These are phyloP conservation scores for Empidonax alnorum DNA, from an alignment of 2,113 vertebrate species.

Conservation along the genomic window DNA sequence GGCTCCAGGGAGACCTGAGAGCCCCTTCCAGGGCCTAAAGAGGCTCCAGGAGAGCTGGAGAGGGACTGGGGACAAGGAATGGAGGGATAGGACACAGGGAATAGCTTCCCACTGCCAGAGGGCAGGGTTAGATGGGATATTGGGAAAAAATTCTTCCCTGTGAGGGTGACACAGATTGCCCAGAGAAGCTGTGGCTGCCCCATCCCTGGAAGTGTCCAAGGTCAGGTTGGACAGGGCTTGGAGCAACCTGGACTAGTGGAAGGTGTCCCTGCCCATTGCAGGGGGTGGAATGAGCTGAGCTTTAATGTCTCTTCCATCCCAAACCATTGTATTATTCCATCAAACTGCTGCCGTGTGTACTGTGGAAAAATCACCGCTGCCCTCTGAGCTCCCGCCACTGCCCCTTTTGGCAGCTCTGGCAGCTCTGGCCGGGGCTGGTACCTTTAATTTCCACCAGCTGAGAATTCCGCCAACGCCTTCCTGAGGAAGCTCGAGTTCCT, in stretches of 20 bases:
- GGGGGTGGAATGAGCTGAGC: background rate
- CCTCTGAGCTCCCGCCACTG: background rate
- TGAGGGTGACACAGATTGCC: background rate
- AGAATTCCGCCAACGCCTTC: background rate
- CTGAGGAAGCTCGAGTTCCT: background rate
- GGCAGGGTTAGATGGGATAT: background rate
- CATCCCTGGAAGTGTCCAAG: background rate
- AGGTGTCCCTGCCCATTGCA: background rate
- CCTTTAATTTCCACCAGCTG: background rate
- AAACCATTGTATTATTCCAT: background rate
- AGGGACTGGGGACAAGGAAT: rapidly evolving
- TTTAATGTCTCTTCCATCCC: background rate
- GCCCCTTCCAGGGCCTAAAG: background rate
- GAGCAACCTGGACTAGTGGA: rapidly evolving
- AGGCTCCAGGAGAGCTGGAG: background rate
- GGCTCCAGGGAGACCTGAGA: background rate
- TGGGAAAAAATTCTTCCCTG: background rate
- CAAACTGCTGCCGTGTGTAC: background rate
- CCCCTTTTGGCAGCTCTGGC: background rate
- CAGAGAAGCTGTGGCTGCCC: background rate
- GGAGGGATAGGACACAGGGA: background rate
- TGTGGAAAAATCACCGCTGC: rapidly evolving
- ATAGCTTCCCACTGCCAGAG: background rate
- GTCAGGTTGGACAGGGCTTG: rapidly evolving
- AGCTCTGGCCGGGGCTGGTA: background rate